Evolutionary conservation across 2,113 vertebrate genomes (phyloP).

Genomic region (Bos taurus): DNA sequence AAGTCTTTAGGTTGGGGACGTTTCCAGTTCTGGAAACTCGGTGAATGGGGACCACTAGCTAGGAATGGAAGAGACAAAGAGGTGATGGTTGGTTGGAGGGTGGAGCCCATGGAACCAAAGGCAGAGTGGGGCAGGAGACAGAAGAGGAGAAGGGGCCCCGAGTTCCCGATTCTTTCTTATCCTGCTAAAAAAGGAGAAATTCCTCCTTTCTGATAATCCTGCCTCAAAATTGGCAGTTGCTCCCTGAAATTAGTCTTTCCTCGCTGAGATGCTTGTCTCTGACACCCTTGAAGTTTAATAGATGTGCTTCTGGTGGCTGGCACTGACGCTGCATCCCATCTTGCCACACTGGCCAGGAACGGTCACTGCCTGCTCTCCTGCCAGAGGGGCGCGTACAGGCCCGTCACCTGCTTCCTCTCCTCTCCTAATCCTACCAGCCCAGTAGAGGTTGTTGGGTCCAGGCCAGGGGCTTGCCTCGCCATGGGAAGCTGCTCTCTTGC

Average conservation of each 20-base stretch:
- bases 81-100: too few relatives aligned
- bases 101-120: neutral
- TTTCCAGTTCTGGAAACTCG: neutral
- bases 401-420: neutral
- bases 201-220: neutral
- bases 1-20: neutral
- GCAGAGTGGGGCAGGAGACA: neutral
- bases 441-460: neutral
- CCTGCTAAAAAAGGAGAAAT: neutral
- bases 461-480: neutral
- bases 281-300: neutral
- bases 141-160: neutral
- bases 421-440: neutral
- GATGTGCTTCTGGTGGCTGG: neutral
- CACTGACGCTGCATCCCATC: neutral
- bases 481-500: slow-evolving; percentile 43
- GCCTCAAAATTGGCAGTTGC: neutral
- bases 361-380: neutral
- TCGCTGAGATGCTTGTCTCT: neutral
- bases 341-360: neutral
- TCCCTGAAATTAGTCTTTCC: rapidly evolving
- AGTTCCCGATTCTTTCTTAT: neutral
- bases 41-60: neutral
- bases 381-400: neutral
- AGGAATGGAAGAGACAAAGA: neutral